phyloP scores from a whole-genome alignment of 2,888 invertebrate genomes.

The Pheosia gnoma region DNA sequence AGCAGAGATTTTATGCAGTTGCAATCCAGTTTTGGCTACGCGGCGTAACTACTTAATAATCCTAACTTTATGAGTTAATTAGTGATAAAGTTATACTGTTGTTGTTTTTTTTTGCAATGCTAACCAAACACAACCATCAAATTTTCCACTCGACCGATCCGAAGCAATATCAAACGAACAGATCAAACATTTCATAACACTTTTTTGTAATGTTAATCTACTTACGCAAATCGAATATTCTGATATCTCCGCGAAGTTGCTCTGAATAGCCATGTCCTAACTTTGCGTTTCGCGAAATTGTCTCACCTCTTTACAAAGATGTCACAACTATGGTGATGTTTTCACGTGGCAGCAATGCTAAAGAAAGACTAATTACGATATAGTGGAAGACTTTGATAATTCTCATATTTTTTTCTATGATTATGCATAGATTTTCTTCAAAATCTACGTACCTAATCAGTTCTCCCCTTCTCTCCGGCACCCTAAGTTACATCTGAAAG shows the following conservation, averaged over 20 bases:
- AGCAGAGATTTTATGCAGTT: no score
- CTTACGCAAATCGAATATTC: conserved; percentile 5
- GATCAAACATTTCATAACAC: conserved; percentile 1
- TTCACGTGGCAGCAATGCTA: not conserved
- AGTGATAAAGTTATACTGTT: no score
- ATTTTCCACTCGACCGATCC: conserved; percentile 19
- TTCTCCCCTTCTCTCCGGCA: not conserved
- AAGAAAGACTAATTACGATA: no score
- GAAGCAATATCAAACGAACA: conserved; percentile 9
- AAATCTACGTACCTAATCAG: not conserved
- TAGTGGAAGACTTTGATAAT: no score
- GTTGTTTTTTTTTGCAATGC: not conserved
- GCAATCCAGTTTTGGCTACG: no score
- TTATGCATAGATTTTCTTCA: no score
- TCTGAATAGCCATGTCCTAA: conserved; percentile 14
- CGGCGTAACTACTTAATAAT: no score
- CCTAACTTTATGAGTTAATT: no score
- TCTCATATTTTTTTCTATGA: no score
- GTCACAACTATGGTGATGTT: conserved; percentile 21
- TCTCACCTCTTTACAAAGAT: conserved; percentile 18
- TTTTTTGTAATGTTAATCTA: conserved; percentile 5
- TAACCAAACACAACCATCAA: conserved; percentile 11
- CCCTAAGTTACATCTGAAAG: not conserved
- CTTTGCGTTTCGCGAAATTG: conserved; percentile 15
- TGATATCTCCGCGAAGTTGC: not conserved